Base-by-base conservation (phyloP, 2,888 invertebrate genomes). In the Thumatha senex region DNA sequence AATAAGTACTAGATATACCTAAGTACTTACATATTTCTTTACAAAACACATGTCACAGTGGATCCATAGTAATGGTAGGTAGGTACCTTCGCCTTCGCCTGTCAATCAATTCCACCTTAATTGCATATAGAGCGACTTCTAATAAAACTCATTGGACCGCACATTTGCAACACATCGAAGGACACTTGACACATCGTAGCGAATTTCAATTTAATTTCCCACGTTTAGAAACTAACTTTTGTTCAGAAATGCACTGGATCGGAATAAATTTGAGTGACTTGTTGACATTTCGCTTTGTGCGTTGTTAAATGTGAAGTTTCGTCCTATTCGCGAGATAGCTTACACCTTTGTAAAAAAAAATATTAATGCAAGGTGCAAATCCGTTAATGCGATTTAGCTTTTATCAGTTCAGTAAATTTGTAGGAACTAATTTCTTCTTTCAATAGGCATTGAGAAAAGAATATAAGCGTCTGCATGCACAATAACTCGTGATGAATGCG, bases 181-280 rank as follows among this genome's bases (percentile, higher is more conserved):
- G 9, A 60, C 66, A 63, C 66, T 70, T 66, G 61, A 63, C 66
- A 51, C 52, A 48, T 55, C 43, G 51, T 51, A 51, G 50, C 48
- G 12, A 45, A 38, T 48, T 41, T 46, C 30, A 50, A 43, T 46
- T 42, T 45, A 51, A 54, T 48, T 71, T 69, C 73, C 67, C 73
- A 75, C 62, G 65, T 52, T 60, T 53, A 14, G 54, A 63, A 60
- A 46, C 46, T 40, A 33, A 48, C 51, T 54, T 31, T 58, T 52
- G 48, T 62, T 56, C 51, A 58, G 46, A 58, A 58, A 57, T 39
- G 35, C 67, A 64, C 18, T 53, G 63, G 58, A 44, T 63, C 63
- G 67, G 64, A 74, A 73, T 70, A 71, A 35, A 75, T 72, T 68
- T 49, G 57, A 65, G 56, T 73, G 74, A 75, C 75, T 78, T 68